Evolutionary conservation across 2,797 vertebrate genomes (phyloP), one percentile per base, ranked within the genome.

Genomic region (Lophius americanus): DNA sequence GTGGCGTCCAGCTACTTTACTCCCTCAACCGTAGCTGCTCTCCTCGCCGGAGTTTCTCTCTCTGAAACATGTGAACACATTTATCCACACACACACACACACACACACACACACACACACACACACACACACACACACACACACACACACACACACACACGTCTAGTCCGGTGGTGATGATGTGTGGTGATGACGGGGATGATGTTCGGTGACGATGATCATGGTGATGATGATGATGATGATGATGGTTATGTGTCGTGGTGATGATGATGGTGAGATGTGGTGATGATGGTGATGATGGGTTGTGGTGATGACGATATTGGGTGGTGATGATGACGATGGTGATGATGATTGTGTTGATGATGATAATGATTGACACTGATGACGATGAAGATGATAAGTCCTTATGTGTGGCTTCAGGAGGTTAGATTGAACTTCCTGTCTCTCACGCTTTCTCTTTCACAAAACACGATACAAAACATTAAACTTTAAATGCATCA

Each of bases 351-450:
- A 23, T 23, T 23, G 23, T 23, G 23, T 23, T 23, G 23, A 23
- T 23, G 23, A 23, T 23, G 23, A 23, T 23, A 23, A 23, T 23
- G 23, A 23, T 23, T 23, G 23, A 23, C 23, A 23, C 23, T 46
- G 38, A 46, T 64, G 64, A 59, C 50, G 57, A 66, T 63, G 59
- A 69, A 49, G 41, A 81, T 61, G 57, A 73, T 73, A 57, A 61
- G 55, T 23, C 39, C 1, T 0, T 51, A 54, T 64, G 61, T 46
- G 51, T 43, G 9, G 65, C 58, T 49, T 68, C 39, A 56, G 70
- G 67, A 78, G 83, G 73, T 78, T 49, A 74, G 51, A 72, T 79
- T 66, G 57, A 32, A 39, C 51, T 56, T 61, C 48, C 32, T 50
- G 33, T 47, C 7, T 13, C 36, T 33, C 42, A 0, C 6, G 4